These are phyloP conservation scores for Strigamia maritima DNA, from an alignment of 2,888 invertebrate species.

Conservation along the genomic window DNA sequence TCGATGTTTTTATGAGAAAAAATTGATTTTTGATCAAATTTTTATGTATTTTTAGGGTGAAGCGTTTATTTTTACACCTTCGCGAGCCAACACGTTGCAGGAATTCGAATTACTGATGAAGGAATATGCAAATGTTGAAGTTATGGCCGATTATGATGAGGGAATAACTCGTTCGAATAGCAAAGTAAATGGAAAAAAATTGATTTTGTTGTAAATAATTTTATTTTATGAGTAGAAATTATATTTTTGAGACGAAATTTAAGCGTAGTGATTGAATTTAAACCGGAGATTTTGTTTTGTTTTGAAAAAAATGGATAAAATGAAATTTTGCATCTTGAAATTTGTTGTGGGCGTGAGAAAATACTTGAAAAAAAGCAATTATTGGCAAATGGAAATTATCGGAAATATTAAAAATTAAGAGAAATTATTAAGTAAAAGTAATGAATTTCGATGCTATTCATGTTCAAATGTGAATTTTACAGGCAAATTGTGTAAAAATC, in stretches of 20 bases:
- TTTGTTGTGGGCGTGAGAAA: too few relatives aligned
- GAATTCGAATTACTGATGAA: slow-evolving; percentile 64
- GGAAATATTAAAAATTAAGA: too few relatives aligned
- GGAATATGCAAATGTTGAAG: slow-evolving; percentile 53
- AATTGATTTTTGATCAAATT: slow-evolving; percentile 21
- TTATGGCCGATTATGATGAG: slow-evolving; percentile 63
- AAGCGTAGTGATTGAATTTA: too few relatives aligned
- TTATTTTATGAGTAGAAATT: background rate
- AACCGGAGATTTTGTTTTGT: too few relatives aligned
- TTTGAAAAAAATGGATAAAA: too few relatives aligned
- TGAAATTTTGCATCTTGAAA: too few relatives aligned
- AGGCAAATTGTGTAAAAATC: too few relatives aligned
- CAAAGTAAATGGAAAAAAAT: slow-evolving; percentile 54
- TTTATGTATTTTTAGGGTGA: slow-evolving; percentile 55
- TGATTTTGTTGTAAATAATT: background rate
- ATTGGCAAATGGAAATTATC: too few relatives aligned
- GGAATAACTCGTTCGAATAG: slow-evolving; percentile 67
- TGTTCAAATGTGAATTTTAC: too few relatives aligned
- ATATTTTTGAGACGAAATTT: background rate
- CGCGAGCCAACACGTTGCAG: slow-evolving; percentile 67
- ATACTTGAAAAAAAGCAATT: too few relatives aligned
- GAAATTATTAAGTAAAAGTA: too few relatives aligned
- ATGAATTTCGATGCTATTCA: too few relatives aligned
- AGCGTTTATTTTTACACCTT: slow-evolving; percentile 73
- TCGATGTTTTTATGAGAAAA: background rate